Percentiles rank a stretch among this genome's conserved stretches.
Conservation (phyloP, 2,888 invertebrate species). For the Archips crataeganus region DNA sequence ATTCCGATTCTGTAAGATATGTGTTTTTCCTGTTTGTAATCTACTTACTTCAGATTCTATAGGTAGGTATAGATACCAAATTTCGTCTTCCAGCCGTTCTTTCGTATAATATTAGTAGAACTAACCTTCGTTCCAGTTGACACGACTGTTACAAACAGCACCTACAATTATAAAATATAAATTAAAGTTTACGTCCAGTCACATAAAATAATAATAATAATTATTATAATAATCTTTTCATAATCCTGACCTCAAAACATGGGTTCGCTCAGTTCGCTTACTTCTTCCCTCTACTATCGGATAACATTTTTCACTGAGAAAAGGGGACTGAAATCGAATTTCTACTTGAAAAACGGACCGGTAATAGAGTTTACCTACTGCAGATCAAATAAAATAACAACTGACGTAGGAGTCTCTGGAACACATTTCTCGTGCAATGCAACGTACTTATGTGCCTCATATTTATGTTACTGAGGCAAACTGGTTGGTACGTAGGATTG, state of each 20-base stretch:
- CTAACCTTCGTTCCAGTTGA: constrained; percentile 70
- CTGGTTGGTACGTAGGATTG: constrained; percentile 21
- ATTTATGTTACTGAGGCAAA: constrained; percentile 36
- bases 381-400: constrained; percentile 80
- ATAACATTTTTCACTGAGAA: constrained; percentile 74
- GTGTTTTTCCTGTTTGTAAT: too few species aligned
- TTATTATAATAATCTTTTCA: too few species aligned
- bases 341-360: constrained; percentile 77
- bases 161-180: constrained; percentile 20
- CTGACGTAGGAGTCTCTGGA: constrained; percentile 59
- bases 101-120: too few species aligned
- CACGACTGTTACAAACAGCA: constrained; percentile 51
- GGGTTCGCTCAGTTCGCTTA: constrained; percentile 53
- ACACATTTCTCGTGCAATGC: constrained; percentile 57
- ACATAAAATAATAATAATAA: constrained; percentile 25
- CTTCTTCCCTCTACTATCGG: constrained; percentile 63
- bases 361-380: constrained; percentile 80
- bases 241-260: constrained; percentile 24
- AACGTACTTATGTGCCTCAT: constrained; percentile 25
- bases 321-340: constrained; percentile 77
- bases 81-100: too few species aligned
- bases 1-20: too few species aligned
- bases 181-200: constrained; percentile 22
- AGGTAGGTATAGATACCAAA: too few species aligned
- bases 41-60: too few species aligned